phyloP scores from a whole-genome alignment of 2,113 vertebrate genomes.

The Carollia perspicillata region DNA sequence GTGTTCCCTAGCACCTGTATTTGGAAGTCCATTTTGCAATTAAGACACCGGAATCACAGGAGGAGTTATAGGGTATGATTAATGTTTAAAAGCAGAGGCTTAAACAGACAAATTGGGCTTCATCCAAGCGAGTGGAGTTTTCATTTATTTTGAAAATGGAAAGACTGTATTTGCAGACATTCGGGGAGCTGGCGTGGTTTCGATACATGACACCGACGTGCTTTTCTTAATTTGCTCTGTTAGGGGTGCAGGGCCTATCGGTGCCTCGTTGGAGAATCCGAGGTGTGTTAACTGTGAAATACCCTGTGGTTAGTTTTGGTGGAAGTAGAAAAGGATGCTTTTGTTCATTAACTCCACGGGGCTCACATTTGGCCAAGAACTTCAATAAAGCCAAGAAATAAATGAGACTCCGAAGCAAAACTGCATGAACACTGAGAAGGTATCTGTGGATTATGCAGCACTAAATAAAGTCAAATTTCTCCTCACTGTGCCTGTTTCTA shows the following conservation, averaged over 20 bases:
- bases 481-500: not conserved
- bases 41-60: not conserved
- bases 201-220: not conserved
- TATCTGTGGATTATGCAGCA: not conserved
- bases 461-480: not conserved
- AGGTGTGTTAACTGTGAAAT: not conserved
- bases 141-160: conserved; percentile 30
- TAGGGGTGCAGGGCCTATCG: not conserved
- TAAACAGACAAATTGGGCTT: conserved; percentile 23
- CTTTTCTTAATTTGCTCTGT: conserved; percentile 3
- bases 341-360: conserved; percentile 28
- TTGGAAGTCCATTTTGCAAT: not conserved
- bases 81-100: not conserved
- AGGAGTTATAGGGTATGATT: not conserved
- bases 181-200: not conserved
- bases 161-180: not conserved
- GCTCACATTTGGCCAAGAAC: conserved; percentile 18
- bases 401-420: not conserved
- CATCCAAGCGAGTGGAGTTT: not conserved
- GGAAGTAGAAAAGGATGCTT: not conserved
- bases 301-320: not conserved
- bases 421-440: not conserved
- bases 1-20: not conserved
- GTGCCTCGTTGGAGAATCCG: not conserved
- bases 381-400: conserved; percentile 44